Conservation (phyloP, 2,797 vertebrate species). For the Myotis vivesi region DNA sequence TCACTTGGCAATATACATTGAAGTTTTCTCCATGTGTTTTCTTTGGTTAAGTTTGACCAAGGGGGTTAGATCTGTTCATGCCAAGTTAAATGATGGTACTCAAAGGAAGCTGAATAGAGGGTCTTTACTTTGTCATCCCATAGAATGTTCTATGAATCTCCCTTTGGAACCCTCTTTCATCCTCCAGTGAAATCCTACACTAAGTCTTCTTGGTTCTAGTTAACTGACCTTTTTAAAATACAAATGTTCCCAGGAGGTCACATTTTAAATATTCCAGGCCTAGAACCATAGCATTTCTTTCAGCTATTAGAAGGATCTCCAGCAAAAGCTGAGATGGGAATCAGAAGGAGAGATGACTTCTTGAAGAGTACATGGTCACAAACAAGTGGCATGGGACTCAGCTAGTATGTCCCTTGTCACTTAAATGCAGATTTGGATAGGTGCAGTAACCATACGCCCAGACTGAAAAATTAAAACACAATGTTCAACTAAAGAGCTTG, state of each 20-base stretch:
- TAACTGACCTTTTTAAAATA: slow-evolving; percentile 31
- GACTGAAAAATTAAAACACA: background rate
- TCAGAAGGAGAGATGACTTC: background rate
- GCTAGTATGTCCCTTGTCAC: background rate
- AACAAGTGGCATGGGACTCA: background rate
- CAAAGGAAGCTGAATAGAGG: background rate
- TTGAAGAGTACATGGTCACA: background rate
- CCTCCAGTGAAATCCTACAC: background rate
- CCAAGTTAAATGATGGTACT: background rate
- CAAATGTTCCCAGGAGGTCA: background rate
- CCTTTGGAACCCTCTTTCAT: background rate
- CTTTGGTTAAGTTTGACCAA: background rate
- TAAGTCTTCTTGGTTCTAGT: background rate
- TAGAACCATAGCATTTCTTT: background rate
- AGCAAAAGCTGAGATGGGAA: background rate
- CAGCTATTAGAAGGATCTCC: background rate
- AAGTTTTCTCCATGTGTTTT: background rate
- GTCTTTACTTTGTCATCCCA: background rate
- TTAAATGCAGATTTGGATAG: background rate
- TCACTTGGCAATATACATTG: background rate
- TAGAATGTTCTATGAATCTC: background rate
- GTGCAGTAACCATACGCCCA: background rate
- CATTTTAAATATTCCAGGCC: background rate
- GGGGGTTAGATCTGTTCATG: background rate
- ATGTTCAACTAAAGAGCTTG: background rate